Evolutionary conservation across 2,888 invertebrate genomes (phyloP), one percentile per base, ranked within the genome.

Genomic region (Sinotaia quadrata): DNA sequence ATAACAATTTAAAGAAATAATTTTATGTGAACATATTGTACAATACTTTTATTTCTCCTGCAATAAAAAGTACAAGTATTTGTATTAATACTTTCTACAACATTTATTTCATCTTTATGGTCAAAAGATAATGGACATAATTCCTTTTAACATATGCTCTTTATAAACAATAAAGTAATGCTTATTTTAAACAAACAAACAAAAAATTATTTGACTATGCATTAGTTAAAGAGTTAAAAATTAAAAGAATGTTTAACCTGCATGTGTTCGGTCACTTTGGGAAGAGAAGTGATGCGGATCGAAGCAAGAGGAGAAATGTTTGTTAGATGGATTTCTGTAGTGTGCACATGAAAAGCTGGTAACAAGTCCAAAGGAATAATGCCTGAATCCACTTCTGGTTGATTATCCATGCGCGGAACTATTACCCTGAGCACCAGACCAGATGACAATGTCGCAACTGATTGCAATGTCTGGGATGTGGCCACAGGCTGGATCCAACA

Each of bases 321-420:
- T 5, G 82, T 83, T 27, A 87, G 72, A 57, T 79, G 77, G 8
- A 87, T 62, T 67, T 86, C 86, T 2, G 77, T 44, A 56, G 81
- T 83, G 72, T 82, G 83, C 21, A 85, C 74, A 67, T 80, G 78
- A 73, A 86, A 85, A 27, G 85, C 81, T 21, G 87, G 87, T 33
- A 82, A 66, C 69, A 85, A 84, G 24, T 81, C 78, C 37, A 87
- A 71, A 18, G 63, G 71, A 29, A 81, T 47, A 2, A 74, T 69
- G 5, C 61, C 56, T 7, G 85, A 77, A n/a, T 57, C 57, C 24
- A 86, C 72, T 70, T 81, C 82, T 4, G 74, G 69, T 69, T 85
- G 86, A 49, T 77, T 80, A 27, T 80, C 79, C 56, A 74, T 67
- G 24, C 68, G 54, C 4, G 75, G 66, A 0, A 84, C 79, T 1